These are phyloP conservation scores for Elgaria multicarinata DNA, from an alignment of 2,113 vertebrate genomes.

Conservation along the genomic window DNA sequence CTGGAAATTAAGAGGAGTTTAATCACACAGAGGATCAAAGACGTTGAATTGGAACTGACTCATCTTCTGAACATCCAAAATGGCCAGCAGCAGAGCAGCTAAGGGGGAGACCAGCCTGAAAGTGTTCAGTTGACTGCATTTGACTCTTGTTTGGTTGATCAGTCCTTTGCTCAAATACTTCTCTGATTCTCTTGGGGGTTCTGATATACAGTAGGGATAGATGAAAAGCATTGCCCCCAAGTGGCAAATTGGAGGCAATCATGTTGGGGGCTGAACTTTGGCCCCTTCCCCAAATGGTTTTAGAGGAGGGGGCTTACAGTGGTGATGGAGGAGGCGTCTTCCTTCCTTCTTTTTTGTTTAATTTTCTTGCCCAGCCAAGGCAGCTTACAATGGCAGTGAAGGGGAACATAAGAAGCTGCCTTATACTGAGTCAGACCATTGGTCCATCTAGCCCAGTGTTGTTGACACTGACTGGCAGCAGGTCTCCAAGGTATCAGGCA, in stretches of 20 bases:
- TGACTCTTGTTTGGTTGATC: background rate
- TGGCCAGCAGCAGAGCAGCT: background rate
- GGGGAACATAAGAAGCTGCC: no score
- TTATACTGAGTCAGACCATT: no score
- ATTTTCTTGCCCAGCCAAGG: background rate
- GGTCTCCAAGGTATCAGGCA: no score
- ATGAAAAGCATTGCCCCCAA: background rate
- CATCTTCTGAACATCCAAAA: constrained; percentile 33
- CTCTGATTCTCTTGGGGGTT: background rate
- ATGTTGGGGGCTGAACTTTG: background rate
- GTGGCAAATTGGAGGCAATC: background rate
- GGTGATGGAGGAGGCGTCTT: background rate
- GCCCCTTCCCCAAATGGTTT: background rate
- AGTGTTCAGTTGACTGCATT: background rate
- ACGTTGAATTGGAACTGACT: constrained; percentile 55
- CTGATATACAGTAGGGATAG: background rate
- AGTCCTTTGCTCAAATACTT: background rate
- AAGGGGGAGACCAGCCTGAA: background rate
- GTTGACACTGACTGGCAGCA: no score
- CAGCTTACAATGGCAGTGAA: background rate
- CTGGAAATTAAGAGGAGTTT: constrained; percentile 67
- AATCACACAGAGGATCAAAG: constrained; percentile 52
- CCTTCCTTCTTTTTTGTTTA: background rate
- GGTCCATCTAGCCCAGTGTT: no score
- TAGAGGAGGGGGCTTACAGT: background rate